Base-by-base conservation (phyloP, 2,888 invertebrate genomes). In the Drosophila prolongata region DNA sequence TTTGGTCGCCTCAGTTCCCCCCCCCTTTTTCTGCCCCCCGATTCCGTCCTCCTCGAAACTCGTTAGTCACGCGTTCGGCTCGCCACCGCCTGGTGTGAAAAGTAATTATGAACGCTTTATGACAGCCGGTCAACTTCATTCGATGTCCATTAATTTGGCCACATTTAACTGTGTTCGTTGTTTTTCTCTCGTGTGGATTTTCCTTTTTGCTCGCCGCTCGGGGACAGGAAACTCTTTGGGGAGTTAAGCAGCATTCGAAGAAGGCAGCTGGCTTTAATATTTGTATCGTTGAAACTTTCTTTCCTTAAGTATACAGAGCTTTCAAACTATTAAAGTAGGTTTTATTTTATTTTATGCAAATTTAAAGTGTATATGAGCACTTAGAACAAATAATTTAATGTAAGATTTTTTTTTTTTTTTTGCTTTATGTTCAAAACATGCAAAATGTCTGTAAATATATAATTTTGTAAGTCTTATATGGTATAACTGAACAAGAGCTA, bases 61-160 rank as follows among this genome's bases (percentile, higher is more conserved):
- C 73, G 44, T 72, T 52, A 55, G 70, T 72, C 70, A 70, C 43
- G 44, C 61, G 35, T 47, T 46, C 30, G 44, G 37, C 38, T 49
- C 11, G 49, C 35, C 49, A 65, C 72, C 72, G 75, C 70, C 78
- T 80, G 76, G 82, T 87, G 82, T 87, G 86, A 83, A 88, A 79
- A 77, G 82, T 85, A 83, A 88, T 88, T 88, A 83, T 82, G 77
- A 71, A 52, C 77, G 88, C 82, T 85, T 77, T 88, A 77, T 87
- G 88, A 82, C 88, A 85, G 86, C 70, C 86, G 88, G 73, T 74
- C 86, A 76, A 79, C 87, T 87, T 72, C 79, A 82, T 87, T 84
- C 72, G 69, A 75, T 70, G 76, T 84, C 76, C 81, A 87, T 82
- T 87, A 78, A 80, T 78, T 84, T 78, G 87, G 74, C 69, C 72